Percentiles rank a stretch among this genome's conserved stretches.
phyloP scores from a whole-genome alignment of 2,797 vertebrate genomes.

The Leptoclinus maculatus region DNA sequence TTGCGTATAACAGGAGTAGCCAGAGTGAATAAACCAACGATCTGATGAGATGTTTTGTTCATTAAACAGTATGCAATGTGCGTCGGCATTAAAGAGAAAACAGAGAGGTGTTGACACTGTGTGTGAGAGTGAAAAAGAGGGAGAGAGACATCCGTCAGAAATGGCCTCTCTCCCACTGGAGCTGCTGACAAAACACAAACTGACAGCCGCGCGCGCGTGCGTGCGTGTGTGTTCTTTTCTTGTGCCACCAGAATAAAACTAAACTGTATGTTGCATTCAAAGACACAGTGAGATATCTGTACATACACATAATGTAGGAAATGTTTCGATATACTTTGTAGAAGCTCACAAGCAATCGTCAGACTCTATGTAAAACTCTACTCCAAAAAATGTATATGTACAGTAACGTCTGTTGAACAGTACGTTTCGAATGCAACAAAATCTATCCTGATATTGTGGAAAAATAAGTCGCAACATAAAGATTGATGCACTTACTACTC shows the following conservation, averaged over 20 bases:
- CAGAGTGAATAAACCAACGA: slow-evolving; percentile 3
- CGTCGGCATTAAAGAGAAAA: slow-evolving; percentile 9
- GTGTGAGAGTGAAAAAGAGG: too few relatives aligned
- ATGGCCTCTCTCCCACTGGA: slow-evolving; percentile 77
- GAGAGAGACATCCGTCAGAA: slow-evolving; percentile 55
- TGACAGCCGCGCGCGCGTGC: slow-evolving; percentile 75
- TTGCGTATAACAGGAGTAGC: background rate
- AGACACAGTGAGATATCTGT: background rate
- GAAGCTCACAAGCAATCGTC: too few relatives aligned
- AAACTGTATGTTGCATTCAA: background rate
- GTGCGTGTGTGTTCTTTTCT: slow-evolving; percentile 33
- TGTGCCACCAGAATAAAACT: background rate
- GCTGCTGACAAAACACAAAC: slow-evolving; percentile 76
- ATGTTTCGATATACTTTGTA: too few relatives aligned
- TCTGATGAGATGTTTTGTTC: background rate
- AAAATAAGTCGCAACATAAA: too few relatives aligned
- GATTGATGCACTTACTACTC: too few relatives aligned
- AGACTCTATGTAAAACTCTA: too few relatives aligned
- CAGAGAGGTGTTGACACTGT: too few relatives aligned
- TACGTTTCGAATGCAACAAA: too few relatives aligned
- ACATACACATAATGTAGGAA: too few relatives aligned
- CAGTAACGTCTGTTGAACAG: too few relatives aligned
- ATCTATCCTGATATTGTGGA: too few relatives aligned
- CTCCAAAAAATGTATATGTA: too few relatives aligned
- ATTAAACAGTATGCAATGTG: background rate